A percentile compares a stretch with the other conserved stretches of the same genome.
These are phyloP conservation scores for Odontomachus brunneus DNA, from an alignment of 1,140 invertebrate species.

Conservation along the genomic window DNA sequence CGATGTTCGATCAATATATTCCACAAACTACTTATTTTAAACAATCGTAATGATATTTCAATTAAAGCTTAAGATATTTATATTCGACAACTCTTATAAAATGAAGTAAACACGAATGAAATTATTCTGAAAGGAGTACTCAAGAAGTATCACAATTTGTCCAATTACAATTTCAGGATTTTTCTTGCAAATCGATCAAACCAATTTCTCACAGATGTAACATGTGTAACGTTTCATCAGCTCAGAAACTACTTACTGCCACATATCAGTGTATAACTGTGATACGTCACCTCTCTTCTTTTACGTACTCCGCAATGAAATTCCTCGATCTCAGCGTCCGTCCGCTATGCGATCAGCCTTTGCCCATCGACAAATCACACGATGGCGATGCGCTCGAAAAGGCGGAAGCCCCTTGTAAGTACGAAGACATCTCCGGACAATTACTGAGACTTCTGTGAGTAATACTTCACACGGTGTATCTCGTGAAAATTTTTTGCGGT, in stretches of 20 bases:
- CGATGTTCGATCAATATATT: too few relatives aligned
- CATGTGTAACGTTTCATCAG: neutral
- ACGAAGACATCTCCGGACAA: conserved; percentile 7
- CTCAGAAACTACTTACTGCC: neutral
- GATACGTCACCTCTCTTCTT: conserved; percentile 71
- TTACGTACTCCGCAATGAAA: conserved; percentile 69
- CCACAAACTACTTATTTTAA: too few relatives aligned
- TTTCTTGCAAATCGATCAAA: neutral
- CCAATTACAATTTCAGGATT: too few relatives aligned
- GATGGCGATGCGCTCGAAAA: conserved; percentile 52
- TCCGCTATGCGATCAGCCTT: conserved; percentile 54
- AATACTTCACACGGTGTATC: neutral
- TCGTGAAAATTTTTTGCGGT: conserved; percentile 14
- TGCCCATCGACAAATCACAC: conserved; percentile 26
- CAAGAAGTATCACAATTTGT: too few relatives aligned
- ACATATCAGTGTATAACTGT: neutral
- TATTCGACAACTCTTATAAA: too few relatives aligned
- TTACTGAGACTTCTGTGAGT: neutral
- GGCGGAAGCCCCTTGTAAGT: neutral
- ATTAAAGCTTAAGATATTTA: too few relatives aligned
- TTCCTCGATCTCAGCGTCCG: conserved; percentile 53
- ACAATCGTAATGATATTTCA: too few relatives aligned
- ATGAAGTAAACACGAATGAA: too few relatives aligned
- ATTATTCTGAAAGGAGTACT: too few relatives aligned
- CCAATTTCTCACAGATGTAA: neutral